phyloP scores from a whole-genome alignment of 2,113 vertebrate genomes.

The Bufo gargarizans region DNA sequence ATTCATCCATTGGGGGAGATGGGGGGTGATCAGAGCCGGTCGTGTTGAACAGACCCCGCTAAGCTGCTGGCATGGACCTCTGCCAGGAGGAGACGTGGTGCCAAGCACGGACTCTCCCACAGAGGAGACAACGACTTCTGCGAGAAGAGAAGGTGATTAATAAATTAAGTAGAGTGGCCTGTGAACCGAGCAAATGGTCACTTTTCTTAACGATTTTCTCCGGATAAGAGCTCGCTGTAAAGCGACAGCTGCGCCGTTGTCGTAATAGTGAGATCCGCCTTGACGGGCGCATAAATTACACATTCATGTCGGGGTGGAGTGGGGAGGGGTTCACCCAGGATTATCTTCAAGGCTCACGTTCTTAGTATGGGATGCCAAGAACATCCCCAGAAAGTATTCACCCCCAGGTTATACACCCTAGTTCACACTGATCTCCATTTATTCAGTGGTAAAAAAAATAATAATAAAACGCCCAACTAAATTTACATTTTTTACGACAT shows the following conservation, averaged over 20 bases:
- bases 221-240: slow-evolving; percentile 19
- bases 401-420: no score
- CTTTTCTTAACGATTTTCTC: slow-evolving; percentile 35
- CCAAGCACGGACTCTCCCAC: slow-evolving; percentile 12
- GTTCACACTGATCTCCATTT: no score
- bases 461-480: no score
- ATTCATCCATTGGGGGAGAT: neutral
- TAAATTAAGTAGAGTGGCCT: slow-evolving; percentile 34
- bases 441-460: no score
- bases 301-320: neutral
- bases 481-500: no score
- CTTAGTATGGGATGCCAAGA: neutral
- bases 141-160: slow-evolving; percentile 31
- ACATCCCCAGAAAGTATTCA: neutral
- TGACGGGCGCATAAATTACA: slow-evolving; percentile 33
- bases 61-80: slow-evolving; percentile 20
- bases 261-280: slow-evolving; percentile 13
- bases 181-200: slow-evolving; percentile 12
- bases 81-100: slow-evolving; percentile 16
- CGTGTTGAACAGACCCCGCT: slow-evolving; percentile 16
- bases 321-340: neutral
- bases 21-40: neutral
- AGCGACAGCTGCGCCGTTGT: slow-evolving; percentile 1
- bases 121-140: neutral
- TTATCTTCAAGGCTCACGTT: slow-evolving; percentile 4